Percentiles rank a stretch among this genome's conserved stretches.
Conservation (phyloP, 2,797 vertebrate species). For the Gymnopithys bicolor region DNA sequence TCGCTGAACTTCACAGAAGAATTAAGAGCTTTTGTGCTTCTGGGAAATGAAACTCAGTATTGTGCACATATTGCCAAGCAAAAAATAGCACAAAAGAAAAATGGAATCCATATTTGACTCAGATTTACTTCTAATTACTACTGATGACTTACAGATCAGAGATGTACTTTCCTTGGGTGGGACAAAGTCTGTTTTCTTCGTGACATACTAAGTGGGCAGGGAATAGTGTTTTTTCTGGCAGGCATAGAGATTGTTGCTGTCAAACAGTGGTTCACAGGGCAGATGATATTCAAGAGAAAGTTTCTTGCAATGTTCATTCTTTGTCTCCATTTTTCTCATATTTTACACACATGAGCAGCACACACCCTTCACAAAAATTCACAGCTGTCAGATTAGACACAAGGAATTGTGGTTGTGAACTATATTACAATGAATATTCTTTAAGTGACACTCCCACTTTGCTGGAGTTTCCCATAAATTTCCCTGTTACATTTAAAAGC, state of each 20-base stretch:
- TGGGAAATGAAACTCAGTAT: background rate
- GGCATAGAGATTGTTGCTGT: background rate
- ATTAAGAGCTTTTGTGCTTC: background rate
- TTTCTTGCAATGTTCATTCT: background rate
- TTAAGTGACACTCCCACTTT: background rate
- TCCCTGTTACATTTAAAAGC: background rate
- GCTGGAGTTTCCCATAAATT: background rate
- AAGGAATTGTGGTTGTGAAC: background rate
- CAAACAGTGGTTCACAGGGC: background rate
- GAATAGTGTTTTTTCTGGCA: background rate
- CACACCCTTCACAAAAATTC: conserved; percentile 3
- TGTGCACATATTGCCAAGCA: background rate
- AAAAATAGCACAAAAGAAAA: background rate
- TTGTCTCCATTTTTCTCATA: background rate
- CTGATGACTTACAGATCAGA: conserved; percentile 1
- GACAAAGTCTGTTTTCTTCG: background rate
- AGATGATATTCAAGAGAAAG: background rate
- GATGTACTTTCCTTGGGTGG: background rate
- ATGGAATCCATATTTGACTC: background rate
- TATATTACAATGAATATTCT: background rate
- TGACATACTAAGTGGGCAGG: background rate
- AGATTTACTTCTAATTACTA: background rate
- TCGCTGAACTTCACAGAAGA: background rate
- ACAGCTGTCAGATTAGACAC: background rate
- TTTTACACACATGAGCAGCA: background rate